Percentiles rank a stretch among this genome's conserved stretches.
phyloP scores from a whole-genome alignment of 2,888 invertebrate genomes.

The Tenthredo mesomela region DNA sequence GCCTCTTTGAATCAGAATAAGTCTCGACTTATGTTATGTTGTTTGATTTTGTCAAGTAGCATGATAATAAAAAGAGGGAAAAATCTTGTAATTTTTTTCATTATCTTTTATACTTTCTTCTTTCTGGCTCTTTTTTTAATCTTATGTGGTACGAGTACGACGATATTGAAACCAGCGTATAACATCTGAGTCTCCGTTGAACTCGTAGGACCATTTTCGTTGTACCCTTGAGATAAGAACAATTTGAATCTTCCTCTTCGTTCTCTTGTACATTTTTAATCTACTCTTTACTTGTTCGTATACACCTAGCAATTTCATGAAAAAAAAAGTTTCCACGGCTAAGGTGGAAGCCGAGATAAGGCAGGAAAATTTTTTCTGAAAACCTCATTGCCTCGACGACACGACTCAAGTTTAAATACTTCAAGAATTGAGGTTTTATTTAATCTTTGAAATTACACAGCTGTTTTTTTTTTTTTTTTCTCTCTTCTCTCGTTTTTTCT shows the following conservation, averaged over 20 bases:
- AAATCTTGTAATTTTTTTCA: background rate
- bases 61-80: background rate
- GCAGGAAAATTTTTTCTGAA: constrained; percentile 14
- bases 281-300: constrained; percentile 2
- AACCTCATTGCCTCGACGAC: constrained; percentile 23
- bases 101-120: background rate
- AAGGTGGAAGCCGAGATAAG: constrained; percentile 13
- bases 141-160: background rate
- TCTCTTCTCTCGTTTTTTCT: background rate
- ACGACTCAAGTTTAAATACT: constrained; percentile 33
- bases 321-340: background rate
- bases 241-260: background rate
- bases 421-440: constrained; percentile 21
- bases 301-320: background rate
- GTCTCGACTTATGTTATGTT: background rate
- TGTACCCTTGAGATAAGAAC: constrained; percentile 1
- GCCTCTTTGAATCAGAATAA: background rate
- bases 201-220: background rate
- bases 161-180: background rate
- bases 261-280: constrained; percentile 45
- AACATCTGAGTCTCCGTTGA: background rate
- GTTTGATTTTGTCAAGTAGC: constrained; percentile 2
- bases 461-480: background rate
- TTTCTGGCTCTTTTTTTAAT: background rate
- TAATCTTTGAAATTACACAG: background rate